phyloP scores from a whole-genome alignment of 2,888 invertebrate genomes.

The Odontomyia ornata region DNA sequence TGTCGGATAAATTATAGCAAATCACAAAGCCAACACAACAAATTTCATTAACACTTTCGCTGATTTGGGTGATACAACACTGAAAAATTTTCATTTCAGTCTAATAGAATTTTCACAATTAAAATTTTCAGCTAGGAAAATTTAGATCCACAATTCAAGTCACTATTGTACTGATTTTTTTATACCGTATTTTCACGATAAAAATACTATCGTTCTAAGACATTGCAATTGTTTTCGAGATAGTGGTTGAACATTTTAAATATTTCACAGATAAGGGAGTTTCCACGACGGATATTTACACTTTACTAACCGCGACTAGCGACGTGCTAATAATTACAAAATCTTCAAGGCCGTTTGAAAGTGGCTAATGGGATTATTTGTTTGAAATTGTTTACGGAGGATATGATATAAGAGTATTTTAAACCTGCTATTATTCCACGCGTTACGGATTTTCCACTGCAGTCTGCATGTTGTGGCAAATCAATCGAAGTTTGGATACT shows the following conservation, averaged over 20 bases:
- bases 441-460: not conserved
- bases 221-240: too few relatives aligned
- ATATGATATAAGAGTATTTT: slow-evolving; percentile 27
- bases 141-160: too few relatives aligned
- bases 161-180: too few relatives aligned
- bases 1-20: not conserved
- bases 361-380: slow-evolving; percentile 37
- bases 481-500: not conserved
- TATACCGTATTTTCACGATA: too few relatives aligned
- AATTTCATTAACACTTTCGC: slow-evolving; percentile 33
- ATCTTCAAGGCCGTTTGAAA: slow-evolving; percentile 3
- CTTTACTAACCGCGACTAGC: not conserved
- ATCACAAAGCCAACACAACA: not conserved
- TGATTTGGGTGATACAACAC: not conserved
- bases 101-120: too few relatives aligned
- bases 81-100: too few relatives aligned
- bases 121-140: too few relatives aligned
- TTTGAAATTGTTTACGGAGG: slow-evolving; percentile 26
- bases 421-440: slow-evolving; percentile 6
- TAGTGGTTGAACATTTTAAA: too few relatives aligned
- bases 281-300: not conserved
- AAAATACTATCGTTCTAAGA: too few relatives aligned
- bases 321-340: not conserved
- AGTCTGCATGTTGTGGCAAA: not conserved
- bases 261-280: not conserved